phyloP scores from a whole-genome alignment of 2,797 vertebrate genomes.

The Heterohyrax brucei region DNA sequence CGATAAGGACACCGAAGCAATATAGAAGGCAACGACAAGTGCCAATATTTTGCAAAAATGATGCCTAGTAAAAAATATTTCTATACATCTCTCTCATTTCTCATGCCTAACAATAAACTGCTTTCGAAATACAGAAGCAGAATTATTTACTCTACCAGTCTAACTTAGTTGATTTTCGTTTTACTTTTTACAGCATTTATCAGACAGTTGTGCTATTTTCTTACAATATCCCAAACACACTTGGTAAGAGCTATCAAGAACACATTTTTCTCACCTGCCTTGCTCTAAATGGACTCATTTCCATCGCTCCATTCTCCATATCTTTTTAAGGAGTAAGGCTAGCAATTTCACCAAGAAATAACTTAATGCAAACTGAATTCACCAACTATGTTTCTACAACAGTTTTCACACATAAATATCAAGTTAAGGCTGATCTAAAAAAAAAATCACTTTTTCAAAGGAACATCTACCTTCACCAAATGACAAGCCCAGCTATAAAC shows the following conservation, averaged over 20 bases:
- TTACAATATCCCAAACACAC: neutral
- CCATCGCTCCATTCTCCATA: neutral
- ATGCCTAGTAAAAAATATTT: slow-evolving; percentile 18
- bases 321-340: slow-evolving; percentile 23
- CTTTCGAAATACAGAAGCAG: neutral
- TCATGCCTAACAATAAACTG: slow-evolving; percentile 55
- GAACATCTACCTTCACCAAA: neutral
- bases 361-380: slow-evolving; percentile 35
- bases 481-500: neutral
- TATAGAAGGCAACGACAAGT: slow-evolving; percentile 43
- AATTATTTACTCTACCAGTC: neutral
- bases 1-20: slow-evolving; percentile 15
- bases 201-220: neutral
- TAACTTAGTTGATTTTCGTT: neutral
- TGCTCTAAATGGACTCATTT: neutral
- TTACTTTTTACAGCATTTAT: neutral
- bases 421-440: slow-evolving; percentile 42
- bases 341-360: slow-evolving; percentile 11
- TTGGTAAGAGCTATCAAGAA: neutral
- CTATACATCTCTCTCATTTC: slow-evolving; percentile 1
- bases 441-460: slow-evolving; percentile 57
- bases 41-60: neutral
- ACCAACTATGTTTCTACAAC: slow-evolving; percentile 40
- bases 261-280: neutral
- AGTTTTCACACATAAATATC: slow-evolving; percentile 32